Evolutionary conservation across 2,888 invertebrate genomes (phyloP).

Genomic region (Mongoloraphidia duomilia): DNA sequence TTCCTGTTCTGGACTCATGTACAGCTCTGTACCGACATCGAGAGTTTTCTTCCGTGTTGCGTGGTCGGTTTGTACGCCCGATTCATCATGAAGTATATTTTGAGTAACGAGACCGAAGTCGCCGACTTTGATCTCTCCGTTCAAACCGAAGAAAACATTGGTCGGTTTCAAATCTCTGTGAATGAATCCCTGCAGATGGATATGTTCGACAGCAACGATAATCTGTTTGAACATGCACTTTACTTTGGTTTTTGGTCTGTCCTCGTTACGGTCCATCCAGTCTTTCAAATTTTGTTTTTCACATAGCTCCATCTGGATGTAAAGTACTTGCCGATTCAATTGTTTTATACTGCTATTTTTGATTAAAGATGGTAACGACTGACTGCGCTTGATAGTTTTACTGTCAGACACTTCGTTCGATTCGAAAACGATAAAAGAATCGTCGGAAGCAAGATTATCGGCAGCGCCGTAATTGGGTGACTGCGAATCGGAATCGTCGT

Average conservation of each 20-base stretch:
- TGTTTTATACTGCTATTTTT: no score
- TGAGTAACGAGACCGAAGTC: constrained; percentile 91
- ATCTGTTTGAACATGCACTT: constrained; percentile 76
- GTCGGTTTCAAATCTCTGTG: constrained; percentile 93
- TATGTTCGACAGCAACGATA: constrained; percentile 87
- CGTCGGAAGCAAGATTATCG: not conserved
- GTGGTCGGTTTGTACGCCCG: no score
- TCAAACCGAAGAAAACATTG: constrained; percentile 85
- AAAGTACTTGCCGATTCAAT: constrained; percentile 33
- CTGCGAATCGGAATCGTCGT: no score
- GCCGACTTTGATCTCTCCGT: constrained; percentile 86
- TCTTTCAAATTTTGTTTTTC: constrained; percentile 76
- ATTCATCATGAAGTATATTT: no score
- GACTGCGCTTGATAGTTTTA: no score
- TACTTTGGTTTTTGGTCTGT: constrained; percentile 36
- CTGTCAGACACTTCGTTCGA: no score
- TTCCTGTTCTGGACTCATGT: constrained; percentile 96
- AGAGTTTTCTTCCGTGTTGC: no score
- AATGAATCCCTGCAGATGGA: constrained; percentile 83
- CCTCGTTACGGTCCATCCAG: constrained; percentile 58
- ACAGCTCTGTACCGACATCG: constrained; percentile 68
- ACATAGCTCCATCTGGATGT: constrained; percentile 97
- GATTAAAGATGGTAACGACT: no score
- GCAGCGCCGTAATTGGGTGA: no score
- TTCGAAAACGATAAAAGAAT: constrained; percentile 2